Evolutionary conservation across 2,113 vertebrate species (phyloP), one percentile per base, ranked within the genome.

Genomic region (Eubucco bourcierii): DNA sequence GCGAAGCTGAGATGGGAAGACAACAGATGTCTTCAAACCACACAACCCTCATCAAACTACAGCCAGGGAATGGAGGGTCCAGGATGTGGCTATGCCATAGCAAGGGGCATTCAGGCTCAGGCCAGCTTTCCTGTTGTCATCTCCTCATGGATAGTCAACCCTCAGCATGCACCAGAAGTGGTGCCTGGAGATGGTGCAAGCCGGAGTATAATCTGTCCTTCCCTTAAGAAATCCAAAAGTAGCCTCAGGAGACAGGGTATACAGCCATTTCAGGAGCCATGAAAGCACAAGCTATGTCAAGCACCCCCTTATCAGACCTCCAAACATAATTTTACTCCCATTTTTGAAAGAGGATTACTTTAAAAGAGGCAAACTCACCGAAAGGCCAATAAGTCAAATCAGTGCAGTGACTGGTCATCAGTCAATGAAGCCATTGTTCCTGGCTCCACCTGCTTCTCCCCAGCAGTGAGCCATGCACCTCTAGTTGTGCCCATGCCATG

Each of bases 391-490:
- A 71, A 61, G 17, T 33, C 46, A 27, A 41, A 61, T 34, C 31
- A 27, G 16, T 8, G 25, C 2, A 0, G 25, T 71, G 8, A 39
- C 16, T 0, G 1, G 46, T 15, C 33, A 39, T 20, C 0, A 0
- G 52, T 23, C 33, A 44, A 15, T 0, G 2, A 75, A 79, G 6
- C 14, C n/a, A 34, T 41, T 29, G 4, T 11, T 65, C 56, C 44
- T 1, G 1, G n/a, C 8, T 74, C 67, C 28, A 68, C 25, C 16
- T 67, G 52, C 46, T 83, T 47, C 37, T 67, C 56, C 31, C 47
- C 46, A 2, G 47, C 56, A 81, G 29, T 27, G 23, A 58, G 28
- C 46, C 4, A 1, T 27, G 28, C 19, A 3, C 33, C 82, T 52
- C 70, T 16, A 15, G 53, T 55, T 4, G 3, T 71, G 31, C 31